phyloP scores from a whole-genome alignment of 2,888 invertebrate species.

The Drosophila flavopinicola region DNA sequence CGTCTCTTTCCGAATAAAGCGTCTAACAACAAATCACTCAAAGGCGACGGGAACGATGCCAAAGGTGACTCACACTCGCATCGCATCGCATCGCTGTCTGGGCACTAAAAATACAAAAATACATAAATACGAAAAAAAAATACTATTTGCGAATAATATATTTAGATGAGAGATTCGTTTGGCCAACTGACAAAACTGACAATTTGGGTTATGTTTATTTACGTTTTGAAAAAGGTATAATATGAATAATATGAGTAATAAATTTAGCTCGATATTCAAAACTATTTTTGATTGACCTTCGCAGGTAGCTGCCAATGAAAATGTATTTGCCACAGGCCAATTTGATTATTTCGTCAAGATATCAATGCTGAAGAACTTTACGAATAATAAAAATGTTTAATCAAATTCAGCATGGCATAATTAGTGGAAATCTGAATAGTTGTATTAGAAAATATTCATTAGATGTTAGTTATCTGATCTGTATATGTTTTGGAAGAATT shows the following conservation, averaged over 20 bases:
- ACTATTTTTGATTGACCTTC: slow-evolving; percentile 59
- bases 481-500: background rate
- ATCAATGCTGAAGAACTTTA: background rate
- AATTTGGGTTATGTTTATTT: slow-evolving; percentile 48
- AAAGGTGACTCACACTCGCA: slow-evolving; percentile 59
- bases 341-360: slow-evolving; percentile 15
- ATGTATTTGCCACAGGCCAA: background rate
- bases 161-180: slow-evolving; percentile 38
- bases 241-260: slow-evolving; percentile 23
- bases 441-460: background rate
- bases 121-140: background rate
- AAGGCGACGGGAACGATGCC: slow-evolving; percentile 49
- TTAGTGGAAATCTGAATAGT: too few species aligned
- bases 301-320: slow-evolving; percentile 23
- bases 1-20: slow-evolving; percentile 49
- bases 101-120: slow-evolving; percentile 37
- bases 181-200: slow-evolving; percentile 37
- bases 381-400: background rate
- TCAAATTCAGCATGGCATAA: background rate
- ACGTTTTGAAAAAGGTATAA: slow-evolving; percentile 22
- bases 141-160: slow-evolving; percentile 24
- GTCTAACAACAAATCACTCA: slow-evolving; percentile 71
- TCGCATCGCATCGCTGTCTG: slow-evolving; percentile 35
- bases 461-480: background rate
- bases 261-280: slow-evolving; percentile 16